A percentile compares a stretch with the other conserved stretches of the same genome.
Conservation (phyloP, 1,140 invertebrate species). For the Sycobia sp. region DNA sequence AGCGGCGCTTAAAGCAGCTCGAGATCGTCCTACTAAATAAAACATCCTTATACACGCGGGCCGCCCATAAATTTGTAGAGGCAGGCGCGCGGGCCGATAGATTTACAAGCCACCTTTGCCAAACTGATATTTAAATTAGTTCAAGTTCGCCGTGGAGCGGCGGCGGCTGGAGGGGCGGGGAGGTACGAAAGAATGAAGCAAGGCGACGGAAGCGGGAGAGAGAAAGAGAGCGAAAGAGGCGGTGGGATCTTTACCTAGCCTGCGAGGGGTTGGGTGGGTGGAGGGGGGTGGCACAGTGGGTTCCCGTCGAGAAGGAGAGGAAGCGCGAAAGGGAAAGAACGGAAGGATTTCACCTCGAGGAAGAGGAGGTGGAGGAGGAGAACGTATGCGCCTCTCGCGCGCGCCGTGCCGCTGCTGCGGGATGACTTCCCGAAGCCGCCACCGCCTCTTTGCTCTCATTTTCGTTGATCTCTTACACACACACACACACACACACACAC, state of each 20-base stretch:
- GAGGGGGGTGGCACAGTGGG: no score
- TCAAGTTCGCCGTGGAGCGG: conserved; percentile 48
- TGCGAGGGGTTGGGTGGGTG: no score
- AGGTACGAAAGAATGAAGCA: conserved; percentile 37
- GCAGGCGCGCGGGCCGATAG: conserved; percentile 52
- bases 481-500: no score
- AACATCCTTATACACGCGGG: conserved; percentile 57
- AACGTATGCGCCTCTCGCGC: no score
- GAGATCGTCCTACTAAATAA: conserved; percentile 59
- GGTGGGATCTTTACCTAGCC: no score
- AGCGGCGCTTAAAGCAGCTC: conserved; percentile 45
- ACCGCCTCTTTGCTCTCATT: conserved; percentile 10
- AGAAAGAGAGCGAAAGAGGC: neutral
- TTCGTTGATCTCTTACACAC: no score
- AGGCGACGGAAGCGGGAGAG: conserved; percentile 44
- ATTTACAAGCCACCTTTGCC: conserved; percentile 60
- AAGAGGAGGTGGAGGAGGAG: no score
- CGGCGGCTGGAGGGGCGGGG: neutral
- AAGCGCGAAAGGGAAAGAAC: no score
- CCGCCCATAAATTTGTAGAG: conserved; percentile 58
- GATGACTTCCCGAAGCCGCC: conserved; percentile 26
- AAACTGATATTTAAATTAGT: conserved; percentile 64
- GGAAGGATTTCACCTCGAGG: conserved; percentile 33
- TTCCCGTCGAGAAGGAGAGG: no score
- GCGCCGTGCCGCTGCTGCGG: no score